Evolutionary conservation across 2,797 vertebrate genomes (phyloP).

Genomic region (Phoebastria nigripes): DNA sequence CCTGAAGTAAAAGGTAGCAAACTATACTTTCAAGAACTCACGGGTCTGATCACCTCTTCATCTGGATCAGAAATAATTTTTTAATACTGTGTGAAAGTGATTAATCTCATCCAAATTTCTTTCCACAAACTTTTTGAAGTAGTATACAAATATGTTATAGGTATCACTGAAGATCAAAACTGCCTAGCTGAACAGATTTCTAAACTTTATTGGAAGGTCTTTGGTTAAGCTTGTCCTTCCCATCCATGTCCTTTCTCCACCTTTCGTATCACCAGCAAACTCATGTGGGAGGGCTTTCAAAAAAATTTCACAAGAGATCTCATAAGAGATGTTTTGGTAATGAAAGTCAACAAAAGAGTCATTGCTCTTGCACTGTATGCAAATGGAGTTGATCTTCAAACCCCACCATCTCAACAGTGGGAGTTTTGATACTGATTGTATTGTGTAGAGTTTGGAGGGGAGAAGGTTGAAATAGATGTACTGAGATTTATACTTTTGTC

Average conservation of each 20-base stretch:
- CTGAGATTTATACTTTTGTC: not conserved
- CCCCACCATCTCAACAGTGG: not conserved
- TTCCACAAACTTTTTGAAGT: not conserved
- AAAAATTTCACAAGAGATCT: not conserved
- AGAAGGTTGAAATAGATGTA: not conserved
- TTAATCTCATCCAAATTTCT: not conserved
- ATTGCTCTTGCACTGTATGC: not conserved
- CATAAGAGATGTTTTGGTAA: not conserved
- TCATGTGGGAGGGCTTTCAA: not conserved
- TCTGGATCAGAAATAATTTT: not conserved
- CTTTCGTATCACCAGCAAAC: not conserved
- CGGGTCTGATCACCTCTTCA: not conserved
- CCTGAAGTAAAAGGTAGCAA: not conserved
- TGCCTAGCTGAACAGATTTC: not conserved
- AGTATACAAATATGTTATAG: not conserved
- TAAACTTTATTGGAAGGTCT: not conserved
- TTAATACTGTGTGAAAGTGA: not conserved
- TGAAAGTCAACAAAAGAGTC: not conserved
- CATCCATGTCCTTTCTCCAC: not conserved
- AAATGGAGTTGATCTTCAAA: not conserved
- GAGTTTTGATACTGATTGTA: not conserved
- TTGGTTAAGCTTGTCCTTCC: not conserved
- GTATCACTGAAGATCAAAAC: not conserved
- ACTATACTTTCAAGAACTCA: not conserved
- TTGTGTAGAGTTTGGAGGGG: not conserved